Evolutionary conservation across 2,888 invertebrate genomes (phyloP).

Genomic region (Marasmarcha lunaedactyla): DNA sequence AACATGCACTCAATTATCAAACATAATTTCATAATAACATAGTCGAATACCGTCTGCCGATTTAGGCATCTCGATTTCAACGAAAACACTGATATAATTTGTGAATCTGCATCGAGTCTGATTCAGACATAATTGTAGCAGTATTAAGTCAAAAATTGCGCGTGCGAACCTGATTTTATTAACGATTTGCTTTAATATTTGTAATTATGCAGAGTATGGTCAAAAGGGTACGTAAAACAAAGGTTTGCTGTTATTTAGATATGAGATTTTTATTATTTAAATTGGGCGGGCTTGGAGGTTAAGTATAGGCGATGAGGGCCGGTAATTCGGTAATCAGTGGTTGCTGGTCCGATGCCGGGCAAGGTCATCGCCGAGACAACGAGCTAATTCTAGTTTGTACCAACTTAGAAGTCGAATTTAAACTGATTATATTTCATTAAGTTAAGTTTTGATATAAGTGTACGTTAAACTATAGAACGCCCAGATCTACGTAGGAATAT

Average conservation of each 20-base stretch:
- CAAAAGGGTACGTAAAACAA: constrained; percentile 39
- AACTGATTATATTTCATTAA: no score
- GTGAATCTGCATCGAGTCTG: constrained; percentile 23
- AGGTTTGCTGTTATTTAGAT: constrained; percentile 62
- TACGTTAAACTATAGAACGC: no score
- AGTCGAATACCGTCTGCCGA: constrained; percentile 7
- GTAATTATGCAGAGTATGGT: constrained; percentile 47
- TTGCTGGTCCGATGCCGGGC: constrained; percentile 42
- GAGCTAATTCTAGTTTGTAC: constrained; percentile 29
- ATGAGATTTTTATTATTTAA: constrained; percentile 67
- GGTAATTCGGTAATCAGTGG: constrained; percentile 68
- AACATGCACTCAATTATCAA: no score
- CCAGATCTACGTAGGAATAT: no score
- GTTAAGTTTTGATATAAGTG: no score
- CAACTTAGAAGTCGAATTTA: no score
- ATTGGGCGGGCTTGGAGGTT: constrained; percentile 41
- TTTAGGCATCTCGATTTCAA: constrained; percentile 25
- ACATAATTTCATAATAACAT: no score
- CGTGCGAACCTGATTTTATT: constrained; percentile 56
- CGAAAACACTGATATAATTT: constrained; percentile 29
- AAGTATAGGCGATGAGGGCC: constrained; percentile 56
- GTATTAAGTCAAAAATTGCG: constrained; percentile 59
- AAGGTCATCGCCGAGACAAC: constrained; percentile 46
- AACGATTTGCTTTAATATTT: constrained; percentile 55
- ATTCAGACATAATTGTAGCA: constrained; percentile 52